Percentiles rank a stretch among this genome's conserved stretches.
Evolutionary conservation across 37 sponge, comb jelly and placozoan genomes (phyloP).

Genomic region (Tethya wilhelma): DNA sequence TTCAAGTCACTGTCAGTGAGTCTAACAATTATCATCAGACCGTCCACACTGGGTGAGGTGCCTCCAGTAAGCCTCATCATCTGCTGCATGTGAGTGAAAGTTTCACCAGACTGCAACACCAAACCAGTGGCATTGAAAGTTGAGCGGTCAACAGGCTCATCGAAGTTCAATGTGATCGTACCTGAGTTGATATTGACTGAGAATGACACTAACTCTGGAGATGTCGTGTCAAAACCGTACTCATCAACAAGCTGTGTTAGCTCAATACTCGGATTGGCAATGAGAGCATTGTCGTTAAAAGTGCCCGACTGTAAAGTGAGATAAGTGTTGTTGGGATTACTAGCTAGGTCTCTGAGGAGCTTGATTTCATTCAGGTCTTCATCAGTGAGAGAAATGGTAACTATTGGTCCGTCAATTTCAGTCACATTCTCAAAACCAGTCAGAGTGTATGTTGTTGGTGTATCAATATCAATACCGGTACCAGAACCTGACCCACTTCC

Average conservation of each 20-base stretch:
- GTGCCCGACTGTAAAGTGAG: constrained; percentile 43
- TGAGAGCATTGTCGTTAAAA: constrained; percentile 71
- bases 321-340: constrained; percentile 65
- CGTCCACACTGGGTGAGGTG: constrained; percentile 66
- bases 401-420: constrained; percentile 50
- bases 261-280: constrained; percentile 55
- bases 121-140: constrained; percentile 71
- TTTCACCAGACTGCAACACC: constrained; percentile 53
- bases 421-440: constrained; percentile 42
- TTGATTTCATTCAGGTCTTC: constrained; percentile 86
- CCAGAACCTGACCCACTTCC: constrained; percentile 9
- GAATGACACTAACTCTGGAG: constrained; percentile 64
- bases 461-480: not conserved
- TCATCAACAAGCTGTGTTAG: constrained; percentile 1
- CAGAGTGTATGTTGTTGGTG: constrained; percentile 29
- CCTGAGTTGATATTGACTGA: constrained; percentile 75
- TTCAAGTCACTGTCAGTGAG: constrained; percentile 73
- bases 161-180: constrained; percentile 69
- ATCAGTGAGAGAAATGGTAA: constrained; percentile 58
- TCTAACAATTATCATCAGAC: constrained; percentile 59
- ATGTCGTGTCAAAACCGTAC: constrained; percentile 61
- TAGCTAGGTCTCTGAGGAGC: constrained; percentile 77
- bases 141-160: constrained; percentile 87
- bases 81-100: constrained; percentile 30
- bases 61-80: constrained; percentile 72